Conservation (phyloP, 2,797 vertebrate species). For the Ctenopoma kingsleyae region DNA sequence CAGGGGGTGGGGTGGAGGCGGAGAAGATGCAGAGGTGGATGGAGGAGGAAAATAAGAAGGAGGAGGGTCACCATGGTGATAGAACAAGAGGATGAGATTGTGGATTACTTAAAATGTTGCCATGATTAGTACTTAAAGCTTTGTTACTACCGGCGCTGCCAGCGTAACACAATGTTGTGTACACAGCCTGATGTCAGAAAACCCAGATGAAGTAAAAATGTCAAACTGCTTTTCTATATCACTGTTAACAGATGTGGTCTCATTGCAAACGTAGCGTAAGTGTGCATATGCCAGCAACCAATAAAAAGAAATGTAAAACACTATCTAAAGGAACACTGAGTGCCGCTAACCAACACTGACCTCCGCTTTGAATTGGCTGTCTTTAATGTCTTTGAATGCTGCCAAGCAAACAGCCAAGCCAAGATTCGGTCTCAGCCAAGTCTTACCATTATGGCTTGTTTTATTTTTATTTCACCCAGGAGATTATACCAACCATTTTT, state of each 20-base stretch:
- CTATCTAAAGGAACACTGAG: conserved; percentile 31
- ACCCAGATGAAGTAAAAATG: conserved; percentile 17
- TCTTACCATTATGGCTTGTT: conserved; percentile 54
- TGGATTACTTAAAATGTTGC: conserved; percentile 16
- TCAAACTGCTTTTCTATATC: conserved; percentile 17
- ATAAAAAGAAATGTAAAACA: conserved; percentile 54
- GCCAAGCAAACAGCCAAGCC: conserved; percentile 60
- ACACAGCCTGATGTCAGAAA: background rate
- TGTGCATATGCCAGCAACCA: conserved; percentile 42
- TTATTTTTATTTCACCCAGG: conserved; percentile 61
- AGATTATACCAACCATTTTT: conserved; percentile 46
- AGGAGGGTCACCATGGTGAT: conserved; percentile 49
- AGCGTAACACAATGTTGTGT: background rate
- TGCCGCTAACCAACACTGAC: conserved; percentile 43
- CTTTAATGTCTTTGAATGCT: conserved; percentile 51
- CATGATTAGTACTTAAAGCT: conserved; percentile 20
- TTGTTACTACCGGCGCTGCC: conserved; percentile 10
- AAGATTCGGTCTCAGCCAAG: conserved; percentile 55
- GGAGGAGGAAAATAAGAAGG: conserved; percentile 36
- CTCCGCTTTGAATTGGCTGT: conserved; percentile 35
- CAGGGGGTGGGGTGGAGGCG: conserved; percentile 41
- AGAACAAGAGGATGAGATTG: conserved; percentile 8
- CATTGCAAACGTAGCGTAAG: conserved; percentile 12
- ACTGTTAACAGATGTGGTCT: background rate
- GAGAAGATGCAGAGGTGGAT: conserved; percentile 44